Evolutionary conservation across 2,888 invertebrate species (phyloP).

Genomic region (Tortrix viridana): DNA sequence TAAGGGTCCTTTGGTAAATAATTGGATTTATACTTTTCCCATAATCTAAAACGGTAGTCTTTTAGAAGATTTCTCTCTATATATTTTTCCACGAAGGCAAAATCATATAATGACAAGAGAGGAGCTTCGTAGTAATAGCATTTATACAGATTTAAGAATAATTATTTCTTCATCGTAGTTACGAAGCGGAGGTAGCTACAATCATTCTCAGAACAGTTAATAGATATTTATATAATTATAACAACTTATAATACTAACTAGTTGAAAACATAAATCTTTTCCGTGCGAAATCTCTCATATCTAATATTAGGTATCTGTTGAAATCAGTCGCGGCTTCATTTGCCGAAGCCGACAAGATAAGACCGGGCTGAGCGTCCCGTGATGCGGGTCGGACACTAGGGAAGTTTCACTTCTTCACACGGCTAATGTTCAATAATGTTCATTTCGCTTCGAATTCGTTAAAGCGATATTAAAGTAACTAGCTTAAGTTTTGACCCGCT

Average conservation of each 20-base stretch:
- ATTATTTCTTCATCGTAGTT: too few relatives aligned
- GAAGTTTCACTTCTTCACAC: slow-evolving; percentile 45
- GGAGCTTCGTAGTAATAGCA: too few relatives aligned
- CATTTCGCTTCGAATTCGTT: slow-evolving; percentile 32
- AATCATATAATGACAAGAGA: too few relatives aligned
- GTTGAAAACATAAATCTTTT: slow-evolving; percentile 4
- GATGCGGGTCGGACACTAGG: slow-evolving; percentile 60
- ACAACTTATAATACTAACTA: neutral
- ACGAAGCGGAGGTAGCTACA: too few relatives aligned
- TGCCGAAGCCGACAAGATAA: slow-evolving; percentile 50
- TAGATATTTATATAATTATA: neutral
- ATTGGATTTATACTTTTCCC: too few relatives aligned
- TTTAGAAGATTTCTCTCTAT: too few relatives aligned
- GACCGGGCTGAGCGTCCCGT: slow-evolving; percentile 51
- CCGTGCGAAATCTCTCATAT: slow-evolving; percentile 10
- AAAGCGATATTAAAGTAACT: slow-evolving; percentile 16
- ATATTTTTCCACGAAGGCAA: too few relatives aligned
- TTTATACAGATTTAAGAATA: too few relatives aligned
- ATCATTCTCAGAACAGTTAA: neutral
- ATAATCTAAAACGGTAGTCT: too few relatives aligned
- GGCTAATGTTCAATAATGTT: slow-evolving; percentile 12
- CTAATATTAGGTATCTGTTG: slow-evolving; percentile 41
- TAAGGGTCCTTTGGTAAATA: too few relatives aligned
- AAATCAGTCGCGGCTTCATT: slow-evolving; percentile 48
- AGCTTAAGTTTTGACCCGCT: neutral